These are phyloP conservation scores for Meteorus cinctellus DNA, from an alignment of 2,888 invertebrate genomes.

Conservation along the genomic window DNA sequence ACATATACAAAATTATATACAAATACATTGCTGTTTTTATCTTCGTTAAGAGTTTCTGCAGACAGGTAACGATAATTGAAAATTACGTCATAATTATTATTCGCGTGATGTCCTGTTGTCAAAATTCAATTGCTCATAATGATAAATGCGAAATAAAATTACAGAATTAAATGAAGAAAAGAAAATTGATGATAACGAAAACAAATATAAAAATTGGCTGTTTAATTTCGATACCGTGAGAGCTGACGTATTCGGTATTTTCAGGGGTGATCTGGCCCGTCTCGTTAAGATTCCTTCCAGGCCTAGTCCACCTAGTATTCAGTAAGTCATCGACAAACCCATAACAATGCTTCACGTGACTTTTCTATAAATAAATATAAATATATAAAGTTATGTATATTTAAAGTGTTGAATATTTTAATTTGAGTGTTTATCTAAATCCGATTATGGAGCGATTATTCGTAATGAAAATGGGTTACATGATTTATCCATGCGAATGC, in stretches of 20 bases:
- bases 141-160: not conserved
- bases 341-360: conserved; percentile 46
- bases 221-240: conserved; percentile 40
- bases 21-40: conserved; percentile 12
- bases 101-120: conserved; percentile 6
- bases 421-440: conserved; percentile 3
- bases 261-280: conserved; percentile 76
- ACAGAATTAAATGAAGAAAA: conserved; percentile 11
- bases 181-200: no score
- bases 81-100: conserved; percentile 5
- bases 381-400: conserved; percentile 19
- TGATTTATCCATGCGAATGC: no score
- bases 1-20: conserved; percentile 5
- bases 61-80: not conserved
- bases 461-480: not conserved
- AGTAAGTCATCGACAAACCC: conserved; percentile 65
- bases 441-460: not conserved
- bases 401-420: conserved; percentile 35
- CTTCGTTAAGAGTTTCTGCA: no score
- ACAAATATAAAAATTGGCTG: conserved; percentile 10
- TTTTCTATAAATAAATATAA: conserved; percentile 45
- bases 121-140: conserved; percentile 14
- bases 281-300: conserved; percentile 69
- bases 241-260: conserved; percentile 68
- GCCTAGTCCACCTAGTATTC: conserved; percentile 69